phyloP scores from a whole-genome alignment of 2,888 invertebrate species.

The Erynnis tages region DNA sequence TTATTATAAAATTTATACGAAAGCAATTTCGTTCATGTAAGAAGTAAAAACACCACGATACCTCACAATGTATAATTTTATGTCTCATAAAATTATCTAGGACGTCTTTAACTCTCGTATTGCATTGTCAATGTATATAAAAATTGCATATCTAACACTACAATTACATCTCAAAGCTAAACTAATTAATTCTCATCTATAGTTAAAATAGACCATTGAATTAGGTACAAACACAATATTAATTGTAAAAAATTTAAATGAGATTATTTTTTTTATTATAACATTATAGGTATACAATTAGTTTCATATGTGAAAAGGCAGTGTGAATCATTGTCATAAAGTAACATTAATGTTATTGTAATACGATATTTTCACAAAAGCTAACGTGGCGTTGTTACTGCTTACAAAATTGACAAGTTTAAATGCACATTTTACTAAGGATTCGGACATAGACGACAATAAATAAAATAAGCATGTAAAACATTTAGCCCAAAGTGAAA shows the following conservation, averaged over 20 bases:
- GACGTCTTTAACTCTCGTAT: not conserved
- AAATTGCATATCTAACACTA: not conserved
- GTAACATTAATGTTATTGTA: not conserved
- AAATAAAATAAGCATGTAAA: slow-evolving; percentile 49
- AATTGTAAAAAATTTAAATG: not conserved
- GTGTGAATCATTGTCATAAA: slow-evolving; percentile 17
- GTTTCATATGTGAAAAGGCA: slow-evolving; percentile 23
- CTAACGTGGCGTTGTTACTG: slow-evolving; percentile 56
- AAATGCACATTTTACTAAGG: slow-evolving; percentile 62
- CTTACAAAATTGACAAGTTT: slow-evolving; percentile 55
- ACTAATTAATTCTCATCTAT: too few species aligned
- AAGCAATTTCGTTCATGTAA: slow-evolving; percentile 74
- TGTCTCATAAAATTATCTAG: not conserved
- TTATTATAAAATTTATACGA: slow-evolving; percentile 74
- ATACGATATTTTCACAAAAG: not conserved
- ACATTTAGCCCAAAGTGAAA: slow-evolving; percentile 39
- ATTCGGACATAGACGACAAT: slow-evolving; percentile 53
- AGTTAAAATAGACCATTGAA: too few species aligned
- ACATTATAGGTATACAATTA: not conserved
- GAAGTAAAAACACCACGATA: slow-evolving; percentile 69
- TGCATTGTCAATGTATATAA: not conserved
- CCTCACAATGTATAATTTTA: not conserved
- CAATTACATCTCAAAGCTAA: not conserved
- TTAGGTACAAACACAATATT: too few species aligned
- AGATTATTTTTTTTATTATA: not conserved